Conservation (phyloP, 2,113 vertebrate genomes). For the Gnathonemus longibarbis region DNA sequence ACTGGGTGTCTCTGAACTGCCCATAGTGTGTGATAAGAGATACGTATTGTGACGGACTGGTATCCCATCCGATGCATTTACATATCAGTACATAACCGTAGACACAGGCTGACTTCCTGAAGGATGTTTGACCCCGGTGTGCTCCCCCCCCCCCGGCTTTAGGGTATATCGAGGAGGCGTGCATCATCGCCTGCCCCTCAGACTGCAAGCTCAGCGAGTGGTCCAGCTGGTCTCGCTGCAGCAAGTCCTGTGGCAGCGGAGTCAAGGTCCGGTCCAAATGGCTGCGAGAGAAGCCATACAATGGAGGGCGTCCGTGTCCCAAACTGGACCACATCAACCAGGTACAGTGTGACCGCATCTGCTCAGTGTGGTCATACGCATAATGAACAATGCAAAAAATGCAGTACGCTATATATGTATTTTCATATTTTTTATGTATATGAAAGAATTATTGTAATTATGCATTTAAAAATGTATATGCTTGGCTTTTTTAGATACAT, state of each 20-base stretch:
- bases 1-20: background rate
- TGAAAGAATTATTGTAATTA: background rate
- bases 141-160: background rate
- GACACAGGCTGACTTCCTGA: background rate
- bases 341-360: slow-evolving; percentile 54
- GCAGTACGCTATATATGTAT: background rate
- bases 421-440: background rate
- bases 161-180: slow-evolving; percentile 96
- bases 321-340: slow-evolving; percentile 95
- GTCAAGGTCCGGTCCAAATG: slow-evolving; percentile 97
- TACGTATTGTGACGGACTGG: background rate
- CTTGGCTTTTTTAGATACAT: background rate
- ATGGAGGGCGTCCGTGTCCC: slow-evolving; percentile 90
- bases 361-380: background rate
- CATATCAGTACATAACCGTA: background rate
- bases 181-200: slow-evolving; percentile 90
- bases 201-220: slow-evolving; percentile 98
- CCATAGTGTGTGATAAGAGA: background rate
- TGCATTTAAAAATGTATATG: background rate
- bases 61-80: background rate
- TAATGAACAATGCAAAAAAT: background rate
- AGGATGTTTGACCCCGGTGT: background rate
- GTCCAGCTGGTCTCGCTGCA: slow-evolving; percentile 98
- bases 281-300: slow-evolving; percentile 92
- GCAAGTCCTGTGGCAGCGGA: slow-evolving; percentile 94